These are phyloP conservation scores for Pseudobourletiella spinata DNA, from an alignment of 1,140 invertebrate genomes.

Conservation along the genomic window DNA sequence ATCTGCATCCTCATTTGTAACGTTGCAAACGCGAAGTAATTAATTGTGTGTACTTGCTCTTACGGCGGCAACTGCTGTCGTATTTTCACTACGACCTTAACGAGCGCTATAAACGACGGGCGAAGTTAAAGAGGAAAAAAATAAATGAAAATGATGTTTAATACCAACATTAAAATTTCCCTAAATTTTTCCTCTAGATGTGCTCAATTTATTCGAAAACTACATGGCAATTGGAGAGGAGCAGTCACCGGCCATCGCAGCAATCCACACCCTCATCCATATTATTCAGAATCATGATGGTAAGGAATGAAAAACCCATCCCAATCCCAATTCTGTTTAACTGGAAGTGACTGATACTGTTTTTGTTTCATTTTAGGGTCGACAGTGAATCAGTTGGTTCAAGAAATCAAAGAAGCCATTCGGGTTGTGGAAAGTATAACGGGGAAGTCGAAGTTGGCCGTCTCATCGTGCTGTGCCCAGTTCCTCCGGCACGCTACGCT, in stretches of 20 bases:
- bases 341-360: no score
- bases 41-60: no score
- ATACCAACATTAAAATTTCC: no score
- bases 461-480: conserved; percentile 26
- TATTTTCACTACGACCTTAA: no score
- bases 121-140: no score
- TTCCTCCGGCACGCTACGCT: conserved; percentile 28
- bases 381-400: conserved; percentile 23
- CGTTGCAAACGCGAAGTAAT: no score
- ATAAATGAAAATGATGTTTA: no score
- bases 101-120: no score
- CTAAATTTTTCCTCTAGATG: no score
- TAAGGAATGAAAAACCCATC: background rate
- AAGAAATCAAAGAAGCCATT: conserved; percentile 16
- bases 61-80: no score
- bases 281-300: conserved; percentile 21
- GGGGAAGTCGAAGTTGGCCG: conserved; percentile 28
- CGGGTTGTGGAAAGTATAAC: conserved; percentile 5
- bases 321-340: background rate
- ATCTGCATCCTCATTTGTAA: no score
- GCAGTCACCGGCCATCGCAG: conserved; percentile 17
- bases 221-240: background rate
- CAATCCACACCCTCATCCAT: conserved; percentile 15
- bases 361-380: conserved; percentile 12
- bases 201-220: conserved; percentile 3